phyloP scores from a whole-genome alignment of 2,888 invertebrate species.

The Agrotis segetum region DNA sequence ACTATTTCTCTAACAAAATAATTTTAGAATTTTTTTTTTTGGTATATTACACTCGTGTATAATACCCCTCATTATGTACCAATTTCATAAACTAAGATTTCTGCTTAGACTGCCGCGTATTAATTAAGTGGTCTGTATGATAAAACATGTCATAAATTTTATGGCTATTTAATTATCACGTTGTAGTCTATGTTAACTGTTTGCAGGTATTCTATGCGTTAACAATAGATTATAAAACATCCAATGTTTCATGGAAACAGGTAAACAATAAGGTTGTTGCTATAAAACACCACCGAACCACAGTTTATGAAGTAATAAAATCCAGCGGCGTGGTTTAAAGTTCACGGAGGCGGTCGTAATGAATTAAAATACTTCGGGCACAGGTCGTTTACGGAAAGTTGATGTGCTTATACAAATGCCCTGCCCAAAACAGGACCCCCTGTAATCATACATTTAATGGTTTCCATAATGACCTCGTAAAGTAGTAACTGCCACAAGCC shows the following conservation, averaged over 20 bases:
- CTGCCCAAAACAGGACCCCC: conserved; percentile 82
- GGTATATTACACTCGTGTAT: too few species aligned
- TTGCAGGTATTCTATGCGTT: background rate
- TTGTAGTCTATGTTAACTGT: background rate
- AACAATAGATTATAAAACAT: background rate
- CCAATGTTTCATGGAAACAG: conserved; percentile 59
- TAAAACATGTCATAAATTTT: background rate
- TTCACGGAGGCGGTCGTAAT: conserved; percentile 76
- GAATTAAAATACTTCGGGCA: conserved; percentile 82
- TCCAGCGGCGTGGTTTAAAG: conserved; percentile 78
- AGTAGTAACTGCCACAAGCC: conserved; percentile 84
- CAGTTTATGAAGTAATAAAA: conserved; percentile 83
- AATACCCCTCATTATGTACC: too few species aligned
- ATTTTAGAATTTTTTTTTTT: too few species aligned
- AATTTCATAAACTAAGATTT: too few species aligned
- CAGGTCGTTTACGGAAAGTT: conserved; percentile 87
- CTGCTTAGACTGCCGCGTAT: background rate
- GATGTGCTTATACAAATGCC: conserved; percentile 87
- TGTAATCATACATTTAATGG: conserved; percentile 89
- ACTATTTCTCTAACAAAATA: too few species aligned
- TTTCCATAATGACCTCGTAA: conserved; percentile 88
- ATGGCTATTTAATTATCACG: background rate
- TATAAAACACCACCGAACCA: conserved; percentile 73
- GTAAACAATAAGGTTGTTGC: conserved; percentile 70
- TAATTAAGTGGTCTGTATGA: background rate